Evolutionary conservation across 2,113 vertebrate species (phyloP).

Genomic region (Bungarus multicinctus): DNA sequence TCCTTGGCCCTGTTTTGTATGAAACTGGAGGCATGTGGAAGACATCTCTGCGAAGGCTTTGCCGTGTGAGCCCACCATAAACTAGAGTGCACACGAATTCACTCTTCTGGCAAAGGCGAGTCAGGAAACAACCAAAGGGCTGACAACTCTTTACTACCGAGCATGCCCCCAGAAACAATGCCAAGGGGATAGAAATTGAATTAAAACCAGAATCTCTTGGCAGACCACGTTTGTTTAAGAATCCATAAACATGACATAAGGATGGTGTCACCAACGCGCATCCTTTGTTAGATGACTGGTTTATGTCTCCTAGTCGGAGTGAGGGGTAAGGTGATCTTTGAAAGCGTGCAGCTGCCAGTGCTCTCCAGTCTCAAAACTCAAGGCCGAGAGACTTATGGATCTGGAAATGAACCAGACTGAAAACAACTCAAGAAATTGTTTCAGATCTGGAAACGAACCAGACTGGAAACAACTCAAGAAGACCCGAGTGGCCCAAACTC

Average conservation of each 20-base stretch:
- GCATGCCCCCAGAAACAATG: accelerated
- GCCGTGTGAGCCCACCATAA: background rate
- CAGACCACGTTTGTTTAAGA: background rate
- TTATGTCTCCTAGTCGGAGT: background rate
- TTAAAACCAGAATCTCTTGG: slow-evolving; percentile 32
- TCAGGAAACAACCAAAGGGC: slow-evolving; percentile 20
- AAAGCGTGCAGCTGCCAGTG: background rate
- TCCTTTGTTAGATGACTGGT: background rate
- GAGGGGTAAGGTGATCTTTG: background rate
- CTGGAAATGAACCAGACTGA: background rate
- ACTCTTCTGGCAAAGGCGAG: background rate
- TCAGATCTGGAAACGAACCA: background rate
- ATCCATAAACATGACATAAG: background rate
- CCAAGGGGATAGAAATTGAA: background rate
- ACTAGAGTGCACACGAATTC: slow-evolving; percentile 17
- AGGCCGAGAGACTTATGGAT: background rate
- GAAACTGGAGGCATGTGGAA: background rate
- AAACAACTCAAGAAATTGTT: background rate
- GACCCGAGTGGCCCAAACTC: background rate
- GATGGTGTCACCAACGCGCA: background rate
- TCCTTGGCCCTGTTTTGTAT: accelerated
- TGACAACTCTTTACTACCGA: slow-evolving; percentile 5
- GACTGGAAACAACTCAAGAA: background rate
- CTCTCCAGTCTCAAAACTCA: background rate
- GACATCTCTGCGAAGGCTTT: slow-evolving; percentile 8